These are phyloP conservation scores for Leptinotarsa undecemlineata DNA, from an alignment of 1,140 invertebrate genomes.

Conservation along the genomic window DNA sequence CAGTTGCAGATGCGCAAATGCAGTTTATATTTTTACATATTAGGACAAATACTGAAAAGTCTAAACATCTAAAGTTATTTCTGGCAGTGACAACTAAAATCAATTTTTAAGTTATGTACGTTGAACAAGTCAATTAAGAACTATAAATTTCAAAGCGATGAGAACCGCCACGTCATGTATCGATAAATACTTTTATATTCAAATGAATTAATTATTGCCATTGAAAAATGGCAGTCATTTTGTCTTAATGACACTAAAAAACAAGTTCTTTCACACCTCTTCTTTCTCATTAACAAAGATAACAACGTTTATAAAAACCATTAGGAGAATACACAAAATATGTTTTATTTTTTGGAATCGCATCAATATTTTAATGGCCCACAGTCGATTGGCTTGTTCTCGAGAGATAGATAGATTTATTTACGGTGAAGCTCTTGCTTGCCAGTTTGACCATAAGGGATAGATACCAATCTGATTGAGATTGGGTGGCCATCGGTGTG, in stretches of 20 bases:
- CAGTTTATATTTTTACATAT: no score
- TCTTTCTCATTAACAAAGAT: conserved; percentile 31
- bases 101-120: conserved; percentile 31
- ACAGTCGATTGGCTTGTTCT: conserved; percentile 12
- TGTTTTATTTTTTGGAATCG: conserved; percentile 31
- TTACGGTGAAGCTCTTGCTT: not conserved
- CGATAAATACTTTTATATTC: conserved; percentile 48
- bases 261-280: conserved; percentile 47
- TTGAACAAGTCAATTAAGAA: conserved; percentile 39
- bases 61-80: not conserved
- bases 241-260: conserved; percentile 44
- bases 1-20: no score
- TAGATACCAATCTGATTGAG: not conserved
- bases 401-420: not conserved
- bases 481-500: not conserved
- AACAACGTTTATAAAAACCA: conserved; percentile 36
- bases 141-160: conserved; percentile 27
- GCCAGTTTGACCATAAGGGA: not conserved
- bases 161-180: conserved; percentile 38
- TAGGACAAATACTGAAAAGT: no score
- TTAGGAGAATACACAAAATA: conserved; percentile 34
- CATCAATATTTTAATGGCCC: conserved; percentile 25
- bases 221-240: conserved; percentile 46
- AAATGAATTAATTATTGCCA: conserved; percentile 48
- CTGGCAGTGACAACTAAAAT: conserved; percentile 24